A percentile compares a stretch with the other conserved stretches of the same genome.
Conservation (phyloP, 2,797 vertebrate species). For the Nyctibius grandis region DNA sequence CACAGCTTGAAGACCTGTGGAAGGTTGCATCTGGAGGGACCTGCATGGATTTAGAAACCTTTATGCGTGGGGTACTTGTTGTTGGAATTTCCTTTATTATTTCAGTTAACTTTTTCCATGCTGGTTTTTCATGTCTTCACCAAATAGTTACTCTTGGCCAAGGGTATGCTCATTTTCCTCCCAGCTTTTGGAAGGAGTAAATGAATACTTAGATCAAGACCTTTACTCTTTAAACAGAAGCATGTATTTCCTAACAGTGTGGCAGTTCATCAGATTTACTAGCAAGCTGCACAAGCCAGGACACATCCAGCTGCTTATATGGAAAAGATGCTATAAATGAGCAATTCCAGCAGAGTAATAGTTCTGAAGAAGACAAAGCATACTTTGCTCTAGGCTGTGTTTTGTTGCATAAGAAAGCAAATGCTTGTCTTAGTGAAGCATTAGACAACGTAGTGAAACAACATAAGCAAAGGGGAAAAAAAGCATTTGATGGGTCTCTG, state of each 20-base stretch:
- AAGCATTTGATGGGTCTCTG: not conserved
- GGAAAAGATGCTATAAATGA: not conserved
- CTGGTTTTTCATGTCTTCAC: not conserved
- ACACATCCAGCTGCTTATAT: not conserved
- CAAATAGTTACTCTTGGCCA: not conserved
- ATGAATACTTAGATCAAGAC: not conserved
- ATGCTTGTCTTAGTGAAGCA: not conserved
- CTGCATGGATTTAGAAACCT: not conserved
- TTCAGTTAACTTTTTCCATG: not conserved
- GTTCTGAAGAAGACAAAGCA: not conserved
- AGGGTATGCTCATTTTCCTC: not conserved
- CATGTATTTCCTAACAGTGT: not conserved
- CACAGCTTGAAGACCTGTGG: not conserved
- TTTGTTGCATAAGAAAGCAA: not conserved
- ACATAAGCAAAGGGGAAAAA: not conserved
- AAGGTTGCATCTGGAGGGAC: not conserved
- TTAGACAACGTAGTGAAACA: not conserved
- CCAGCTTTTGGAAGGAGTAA: not conserved
- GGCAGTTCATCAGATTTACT: not conserved
- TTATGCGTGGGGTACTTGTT: not conserved
- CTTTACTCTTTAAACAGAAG: not conserved
- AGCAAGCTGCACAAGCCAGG: not conserved
- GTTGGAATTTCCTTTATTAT: not conserved
- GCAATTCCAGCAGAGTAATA: not conserved
- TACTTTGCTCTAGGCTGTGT: not conserved